phyloP scores from a whole-genome alignment of 2,888 invertebrate species.

The Leucozona laternaria region DNA sequence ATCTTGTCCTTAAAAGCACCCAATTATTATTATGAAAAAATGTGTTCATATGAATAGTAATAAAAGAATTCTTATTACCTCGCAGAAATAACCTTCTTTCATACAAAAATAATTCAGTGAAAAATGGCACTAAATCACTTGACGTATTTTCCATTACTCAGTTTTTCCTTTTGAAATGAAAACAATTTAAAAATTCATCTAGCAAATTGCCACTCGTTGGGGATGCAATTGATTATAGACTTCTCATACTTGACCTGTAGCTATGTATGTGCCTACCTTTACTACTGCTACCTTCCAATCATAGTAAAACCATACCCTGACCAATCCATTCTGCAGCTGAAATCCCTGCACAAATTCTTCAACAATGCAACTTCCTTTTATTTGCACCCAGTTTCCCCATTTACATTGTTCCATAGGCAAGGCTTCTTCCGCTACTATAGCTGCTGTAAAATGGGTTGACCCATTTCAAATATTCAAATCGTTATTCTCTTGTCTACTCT shows the following conservation, averaged over 20 bases:
- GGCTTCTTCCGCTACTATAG: not conserved
- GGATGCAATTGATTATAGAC: constrained; percentile 56
- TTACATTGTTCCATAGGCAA: constrained; percentile 51
- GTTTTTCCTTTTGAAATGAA: constrained; percentile 29
- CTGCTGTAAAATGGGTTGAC: constrained; percentile 43
- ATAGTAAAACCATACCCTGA: constrained; percentile 9
- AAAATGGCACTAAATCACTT: constrained; percentile 50
- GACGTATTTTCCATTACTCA: constrained; percentile 53
- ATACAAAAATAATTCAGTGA: not conserved
- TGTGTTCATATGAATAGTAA: not conserved
- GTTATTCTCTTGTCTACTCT: constrained; percentile 26
- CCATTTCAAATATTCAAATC: constrained; percentile 72
- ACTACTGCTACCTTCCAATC: constrained; percentile 30
- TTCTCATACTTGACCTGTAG: constrained; percentile 37
- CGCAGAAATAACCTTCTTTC: not conserved
- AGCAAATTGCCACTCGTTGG: constrained; percentile 66
- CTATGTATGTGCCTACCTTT: not conserved
- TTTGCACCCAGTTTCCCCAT: constrained; percentile 52
- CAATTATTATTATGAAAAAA: too few relatives aligned
- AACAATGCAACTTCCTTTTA: constrained; percentile 68
- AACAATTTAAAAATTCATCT: constrained; percentile 62
- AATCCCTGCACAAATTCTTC: constrained; percentile 45
- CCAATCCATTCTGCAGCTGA: constrained; percentile 4
- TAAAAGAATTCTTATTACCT: constrained; percentile 7
- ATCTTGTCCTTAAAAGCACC: too few relatives aligned